phyloP scores from a whole-genome alignment of 2,888 invertebrate species.

The Agrotis exclamationis region DNA sequence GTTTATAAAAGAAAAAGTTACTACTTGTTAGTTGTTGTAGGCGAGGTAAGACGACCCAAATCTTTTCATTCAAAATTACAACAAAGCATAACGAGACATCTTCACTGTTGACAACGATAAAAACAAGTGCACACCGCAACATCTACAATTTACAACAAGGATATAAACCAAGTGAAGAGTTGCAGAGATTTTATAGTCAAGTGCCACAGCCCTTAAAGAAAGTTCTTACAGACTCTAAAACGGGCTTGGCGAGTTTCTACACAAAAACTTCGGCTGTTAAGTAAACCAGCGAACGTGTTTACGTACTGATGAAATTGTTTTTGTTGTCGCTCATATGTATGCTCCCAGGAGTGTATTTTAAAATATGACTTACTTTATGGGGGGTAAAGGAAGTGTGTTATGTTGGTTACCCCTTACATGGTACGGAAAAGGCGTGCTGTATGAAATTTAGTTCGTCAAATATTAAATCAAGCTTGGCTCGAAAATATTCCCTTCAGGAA shows the following conservation, averaged over 20 bases:
- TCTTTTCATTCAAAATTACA: neutral
- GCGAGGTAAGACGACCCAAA: neutral
- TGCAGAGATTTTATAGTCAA: constrained; percentile 30
- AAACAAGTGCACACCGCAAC: constrained; percentile 28
- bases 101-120: constrained; percentile 27
- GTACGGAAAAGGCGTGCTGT: neutral
- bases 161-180: constrained; percentile 28
- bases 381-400: constrained; percentile 4
- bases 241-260: constrained; percentile 38
- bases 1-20: too few relatives aligned
- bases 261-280: constrained; percentile 56
- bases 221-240: constrained; percentile 47
- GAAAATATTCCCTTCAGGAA: neutral
- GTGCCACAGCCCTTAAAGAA: constrained; percentile 37
- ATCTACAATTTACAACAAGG: constrained; percentile 39
- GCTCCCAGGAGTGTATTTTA: constrained; percentile 14
- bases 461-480: neutral
- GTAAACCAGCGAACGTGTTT: constrained; percentile 55
- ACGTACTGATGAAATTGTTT: constrained; percentile 46
- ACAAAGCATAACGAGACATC: neutral
- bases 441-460: constrained; percentile 1
- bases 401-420: neutral
- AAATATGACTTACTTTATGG: constrained; percentile 4
- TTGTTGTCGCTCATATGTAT: constrained; percentile 25
- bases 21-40: too few relatives aligned